These are phyloP conservation scores for Heliconius sara DNA, from an alignment of 2,888 invertebrate genomes.

Conservation along the genomic window DNA sequence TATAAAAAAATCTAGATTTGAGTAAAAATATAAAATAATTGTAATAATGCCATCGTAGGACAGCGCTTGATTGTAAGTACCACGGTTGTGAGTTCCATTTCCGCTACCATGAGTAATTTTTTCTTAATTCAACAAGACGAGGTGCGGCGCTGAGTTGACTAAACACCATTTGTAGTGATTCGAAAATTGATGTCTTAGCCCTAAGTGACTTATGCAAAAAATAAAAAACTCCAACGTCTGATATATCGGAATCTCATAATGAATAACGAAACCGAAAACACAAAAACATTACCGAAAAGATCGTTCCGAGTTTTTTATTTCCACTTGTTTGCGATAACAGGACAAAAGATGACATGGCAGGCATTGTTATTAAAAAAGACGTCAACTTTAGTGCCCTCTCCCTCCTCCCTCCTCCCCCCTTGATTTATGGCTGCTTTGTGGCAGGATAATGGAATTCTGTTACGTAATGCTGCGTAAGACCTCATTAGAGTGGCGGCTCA, in stretches of 20 bases:
- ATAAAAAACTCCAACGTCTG: not conserved
- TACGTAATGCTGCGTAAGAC: constrained; percentile 63
- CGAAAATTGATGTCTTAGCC: no score
- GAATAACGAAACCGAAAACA: constrained; percentile 6
- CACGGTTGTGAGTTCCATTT: not conserved
- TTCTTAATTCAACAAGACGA: not conserved
- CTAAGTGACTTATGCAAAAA: not conserved
- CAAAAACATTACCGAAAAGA: constrained; percentile 29
- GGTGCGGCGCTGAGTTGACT: not conserved
- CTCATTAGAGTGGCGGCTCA: constrained; percentile 60
- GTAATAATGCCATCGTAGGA: no score
- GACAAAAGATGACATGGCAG: constrained; percentile 58
- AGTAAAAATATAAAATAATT: no score
- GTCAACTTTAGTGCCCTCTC: constrained; percentile 62
- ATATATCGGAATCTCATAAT: constrained; percentile 30
- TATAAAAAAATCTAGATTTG: no score
- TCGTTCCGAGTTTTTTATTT: constrained; percentile 35
- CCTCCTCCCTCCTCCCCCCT: constrained; percentile 37
- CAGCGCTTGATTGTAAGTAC: no score
- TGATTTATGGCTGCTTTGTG: constrained; percentile 72
- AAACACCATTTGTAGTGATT: no score
- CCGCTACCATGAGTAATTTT: not conserved
- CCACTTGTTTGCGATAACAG: constrained; percentile 52
- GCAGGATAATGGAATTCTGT: constrained; percentile 66
- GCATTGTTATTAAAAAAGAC: constrained; percentile 76